A percentile compares a stretch with the other conserved stretches of the same genome.
These are phyloP conservation scores for Brachyptera putata DNA, from an alignment of 2,888 invertebrate genomes.

Conservation along the genomic window DNA sequence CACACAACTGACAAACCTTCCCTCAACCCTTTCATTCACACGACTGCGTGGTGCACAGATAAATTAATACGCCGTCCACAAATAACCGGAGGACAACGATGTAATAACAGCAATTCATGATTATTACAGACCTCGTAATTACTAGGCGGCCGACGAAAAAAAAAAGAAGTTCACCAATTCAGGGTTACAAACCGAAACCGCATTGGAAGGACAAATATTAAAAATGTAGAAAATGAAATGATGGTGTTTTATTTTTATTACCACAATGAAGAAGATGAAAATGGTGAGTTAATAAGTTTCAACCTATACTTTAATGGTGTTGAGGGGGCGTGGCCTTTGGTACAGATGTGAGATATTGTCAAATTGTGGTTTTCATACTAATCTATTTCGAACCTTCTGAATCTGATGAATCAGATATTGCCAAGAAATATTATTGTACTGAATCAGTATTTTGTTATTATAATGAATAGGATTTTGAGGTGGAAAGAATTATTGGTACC, in stretches of 20 bases:
- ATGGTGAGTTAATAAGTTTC: background rate
- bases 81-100: conserved; percentile 3
- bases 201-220: conserved; percentile 5
- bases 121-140: conserved; percentile 12
- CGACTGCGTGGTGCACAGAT: conserved; percentile 7
- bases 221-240: conserved; percentile 1
- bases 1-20: background rate
- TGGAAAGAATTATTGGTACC: too few species aligned
- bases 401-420: too few species aligned
- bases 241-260: background rate
- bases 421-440: too few species aligned
- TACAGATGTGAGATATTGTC: conserved; percentile 3
- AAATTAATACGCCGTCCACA: conserved; percentile 19
- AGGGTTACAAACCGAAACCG: conserved; percentile 12
- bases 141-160: conserved; percentile 16
- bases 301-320: background rate
- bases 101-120: conserved; percentile 17
- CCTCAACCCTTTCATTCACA: conserved; percentile 8
- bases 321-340: background rate
- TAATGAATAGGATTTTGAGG: too few species aligned
- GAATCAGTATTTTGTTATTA: too few species aligned
- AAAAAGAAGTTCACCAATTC: conserved; percentile 5
- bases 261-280: background rate
- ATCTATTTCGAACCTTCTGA: too few species aligned
- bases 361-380: conserved; percentile 7